phyloP scores from a whole-genome alignment of 2,888 invertebrate species.

The Sepiola atlantica region DNA sequence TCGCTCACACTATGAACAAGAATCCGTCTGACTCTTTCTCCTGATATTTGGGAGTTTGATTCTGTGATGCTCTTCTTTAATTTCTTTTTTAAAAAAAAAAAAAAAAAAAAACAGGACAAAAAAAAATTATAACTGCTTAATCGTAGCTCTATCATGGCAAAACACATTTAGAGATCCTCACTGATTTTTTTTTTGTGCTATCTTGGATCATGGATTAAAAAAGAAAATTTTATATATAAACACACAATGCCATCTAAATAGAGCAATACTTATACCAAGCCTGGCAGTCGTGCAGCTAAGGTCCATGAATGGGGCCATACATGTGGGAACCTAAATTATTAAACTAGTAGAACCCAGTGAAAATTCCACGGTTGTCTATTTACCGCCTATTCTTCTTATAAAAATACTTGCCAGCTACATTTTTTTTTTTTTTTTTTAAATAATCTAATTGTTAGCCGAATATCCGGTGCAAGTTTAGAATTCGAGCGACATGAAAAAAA shows the following conservation, averaged over 20 bases:
- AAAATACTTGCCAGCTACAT: too few species aligned
- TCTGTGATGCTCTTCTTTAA: neutral
- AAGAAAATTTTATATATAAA: neutral
- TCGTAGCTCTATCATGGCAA: conserved; percentile 1
- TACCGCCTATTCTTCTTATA: too few species aligned
- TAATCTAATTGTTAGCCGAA: too few species aligned
- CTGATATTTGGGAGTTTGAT: neutral
- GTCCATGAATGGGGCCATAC: too few species aligned
- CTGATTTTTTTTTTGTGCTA: neutral
- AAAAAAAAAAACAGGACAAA: neutral
- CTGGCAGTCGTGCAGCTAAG: too few species aligned
- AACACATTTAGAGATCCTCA: neutral
- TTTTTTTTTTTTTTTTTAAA: too few species aligned
- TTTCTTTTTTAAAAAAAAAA: neutral
- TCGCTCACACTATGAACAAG: neutral
- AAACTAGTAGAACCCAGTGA: too few species aligned
- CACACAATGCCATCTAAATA: neutral
- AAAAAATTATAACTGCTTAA: neutral
- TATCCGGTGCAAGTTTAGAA: too few species aligned
- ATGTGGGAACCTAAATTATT: too few species aligned
- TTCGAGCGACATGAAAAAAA: too few species aligned
- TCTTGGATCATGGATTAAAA: neutral
- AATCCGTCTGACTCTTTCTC: neutral
- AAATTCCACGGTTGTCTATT: too few species aligned
- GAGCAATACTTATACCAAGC: too few species aligned